phyloP scores from a whole-genome alignment of 2,888 invertebrate species.

The Diarsia brunnea region DNA sequence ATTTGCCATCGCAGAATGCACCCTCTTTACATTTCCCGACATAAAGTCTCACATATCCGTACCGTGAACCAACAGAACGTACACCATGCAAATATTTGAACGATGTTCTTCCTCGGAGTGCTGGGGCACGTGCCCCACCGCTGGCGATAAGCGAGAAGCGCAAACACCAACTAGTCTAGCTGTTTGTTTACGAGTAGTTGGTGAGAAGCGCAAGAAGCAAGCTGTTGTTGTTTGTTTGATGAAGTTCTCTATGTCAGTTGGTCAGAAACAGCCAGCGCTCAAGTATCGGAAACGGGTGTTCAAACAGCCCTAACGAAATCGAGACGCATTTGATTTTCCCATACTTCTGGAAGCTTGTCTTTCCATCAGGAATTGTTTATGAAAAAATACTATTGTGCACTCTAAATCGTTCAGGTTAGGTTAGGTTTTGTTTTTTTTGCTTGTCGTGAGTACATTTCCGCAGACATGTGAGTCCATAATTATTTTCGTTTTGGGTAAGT shows the following conservation, averaged over 20 bases:
- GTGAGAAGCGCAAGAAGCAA: too few relatives aligned
- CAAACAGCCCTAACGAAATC: not conserved
- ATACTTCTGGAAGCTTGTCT: too few relatives aligned
- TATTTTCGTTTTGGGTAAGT: too few relatives aligned
- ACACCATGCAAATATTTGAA: slow-evolving; percentile 30
- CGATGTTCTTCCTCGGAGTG: slow-evolving; percentile 6
- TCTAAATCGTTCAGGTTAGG: too few relatives aligned
- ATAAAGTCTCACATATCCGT: not conserved
- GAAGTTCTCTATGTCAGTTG: not conserved
- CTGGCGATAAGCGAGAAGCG: not conserved
- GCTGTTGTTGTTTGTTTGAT: not conserved
- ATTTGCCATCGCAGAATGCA: not conserved
- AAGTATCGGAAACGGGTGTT: not conserved
- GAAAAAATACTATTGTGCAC: too few relatives aligned
- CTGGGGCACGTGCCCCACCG: not conserved
- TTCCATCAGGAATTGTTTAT: too few relatives aligned
- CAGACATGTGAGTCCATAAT: too few relatives aligned
- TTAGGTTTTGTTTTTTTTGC: too few relatives aligned
- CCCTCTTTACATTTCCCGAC: not conserved
- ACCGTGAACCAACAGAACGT: not conserved
- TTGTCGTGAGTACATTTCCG: too few relatives aligned
- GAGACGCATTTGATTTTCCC: not conserved
- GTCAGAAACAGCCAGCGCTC: not conserved
- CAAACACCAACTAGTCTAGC: not conserved
- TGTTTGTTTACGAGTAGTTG: not conserved